Percentiles rank a stretch among this genome's conserved stretches.
Conservation (phyloP, 2,113 vertebrate species). For the Leptocoma aspasia region DNA sequence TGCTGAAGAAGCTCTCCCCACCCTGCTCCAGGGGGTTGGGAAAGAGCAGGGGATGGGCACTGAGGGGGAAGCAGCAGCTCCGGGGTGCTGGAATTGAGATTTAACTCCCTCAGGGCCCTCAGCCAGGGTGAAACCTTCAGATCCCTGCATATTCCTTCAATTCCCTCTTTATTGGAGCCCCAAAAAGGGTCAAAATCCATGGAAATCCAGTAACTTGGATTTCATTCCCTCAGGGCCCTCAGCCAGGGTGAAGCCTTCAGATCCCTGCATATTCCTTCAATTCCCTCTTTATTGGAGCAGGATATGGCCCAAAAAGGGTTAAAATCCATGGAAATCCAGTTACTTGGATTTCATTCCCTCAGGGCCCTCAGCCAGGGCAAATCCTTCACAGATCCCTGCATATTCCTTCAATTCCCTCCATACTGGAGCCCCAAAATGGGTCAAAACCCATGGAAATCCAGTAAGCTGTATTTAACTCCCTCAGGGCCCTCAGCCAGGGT, state of each 20-base stretch:
- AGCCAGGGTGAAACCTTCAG: not conserved
- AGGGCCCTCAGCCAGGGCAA: not conserved
- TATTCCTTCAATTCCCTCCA: too few relatives aligned
- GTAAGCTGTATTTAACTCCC: too few relatives aligned
- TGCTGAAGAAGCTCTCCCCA: slow-evolving; percentile 35
- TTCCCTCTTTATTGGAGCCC: too few relatives aligned
- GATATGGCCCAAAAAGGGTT: not conserved
- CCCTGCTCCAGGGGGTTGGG: slow-evolving; percentile 17
- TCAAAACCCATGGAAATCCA: not conserved
- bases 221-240: not conserved
- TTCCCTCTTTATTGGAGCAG: not conserved
- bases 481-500: too few relatives aligned
- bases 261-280: not conserved
- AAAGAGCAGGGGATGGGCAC: slow-evolving; percentile 43
- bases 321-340: not conserved
- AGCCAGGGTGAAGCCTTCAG: not conserved
- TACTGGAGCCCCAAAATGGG: not conserved
- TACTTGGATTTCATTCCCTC: not conserved
- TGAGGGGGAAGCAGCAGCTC: slow-evolving; percentile 12
- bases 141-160: not conserved
- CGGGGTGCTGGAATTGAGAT: not conserved
- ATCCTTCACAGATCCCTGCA: too few relatives aligned
- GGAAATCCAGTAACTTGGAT: too few relatives aligned
- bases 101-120: not conserved
- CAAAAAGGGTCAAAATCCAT: too few relatives aligned